Percentiles rank a stretch among this genome's conserved stretches.
These are phyloP conservation scores for Batillaria attramentaria DNA, from an alignment of 1,140 invertebrate species.

Conservation along the genomic window DNA sequence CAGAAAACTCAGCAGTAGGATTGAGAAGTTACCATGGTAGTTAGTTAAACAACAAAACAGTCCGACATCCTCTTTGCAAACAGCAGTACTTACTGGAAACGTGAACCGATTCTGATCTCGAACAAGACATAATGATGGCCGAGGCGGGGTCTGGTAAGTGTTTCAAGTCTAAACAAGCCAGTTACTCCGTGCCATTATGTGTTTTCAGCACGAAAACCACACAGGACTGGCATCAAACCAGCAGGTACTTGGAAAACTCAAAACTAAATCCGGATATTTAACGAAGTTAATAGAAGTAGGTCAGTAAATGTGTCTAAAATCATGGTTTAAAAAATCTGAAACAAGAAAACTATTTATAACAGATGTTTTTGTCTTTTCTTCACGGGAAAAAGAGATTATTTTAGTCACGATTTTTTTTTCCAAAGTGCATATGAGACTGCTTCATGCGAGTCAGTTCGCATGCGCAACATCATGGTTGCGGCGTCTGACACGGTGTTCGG, in stretches of 20 bases:
- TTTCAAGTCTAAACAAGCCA: too few species aligned
- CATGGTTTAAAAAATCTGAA: neutral
- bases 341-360: neutral
- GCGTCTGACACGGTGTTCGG: slow-evolving; percentile 29
- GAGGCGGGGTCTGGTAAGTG: too few species aligned
- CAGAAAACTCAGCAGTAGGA: neutral
- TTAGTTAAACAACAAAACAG: neutral
- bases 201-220: too few species aligned
- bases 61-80: neutral
- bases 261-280: neutral
- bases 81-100: slow-evolving; percentile 28
- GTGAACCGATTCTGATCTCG: slow-evolving; percentile 27
- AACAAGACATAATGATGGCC: slow-evolving; percentile 28
- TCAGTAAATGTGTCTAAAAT: neutral
- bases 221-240: neutral
- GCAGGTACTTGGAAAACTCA: neutral
- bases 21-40: neutral
- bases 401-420: too few species aligned
- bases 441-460: too few species aligned
- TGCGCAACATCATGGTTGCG: slow-evolving; percentile 30
- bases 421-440: too few species aligned
- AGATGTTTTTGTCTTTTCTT: slow-evolving; percentile 9
- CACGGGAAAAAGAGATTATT: too few species aligned
- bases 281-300: neutral
- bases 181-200: too few species aligned